phyloP scores from a whole-genome alignment of 2,113 vertebrate genomes.

The Pluvianellus socialis region DNA sequence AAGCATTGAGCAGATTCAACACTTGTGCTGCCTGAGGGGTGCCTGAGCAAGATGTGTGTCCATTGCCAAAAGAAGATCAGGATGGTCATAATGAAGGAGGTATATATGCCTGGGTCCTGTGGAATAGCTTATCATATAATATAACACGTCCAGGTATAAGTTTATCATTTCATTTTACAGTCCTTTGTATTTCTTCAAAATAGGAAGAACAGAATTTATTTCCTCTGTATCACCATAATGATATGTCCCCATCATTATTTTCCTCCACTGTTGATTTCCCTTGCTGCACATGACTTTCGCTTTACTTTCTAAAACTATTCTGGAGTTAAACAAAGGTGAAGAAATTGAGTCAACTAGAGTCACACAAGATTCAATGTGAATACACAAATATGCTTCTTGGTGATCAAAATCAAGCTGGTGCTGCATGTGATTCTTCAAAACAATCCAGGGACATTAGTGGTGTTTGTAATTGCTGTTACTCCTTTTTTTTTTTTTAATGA shows the following conservation, averaged over 20 bases:
- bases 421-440: neutral
- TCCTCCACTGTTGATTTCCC: neutral
- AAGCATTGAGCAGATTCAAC: neutral
- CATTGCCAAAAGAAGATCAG: neutral
- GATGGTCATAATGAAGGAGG: neutral
- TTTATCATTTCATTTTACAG: neutral
- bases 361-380: neutral
- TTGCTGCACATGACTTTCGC: neutral
- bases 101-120: neutral
- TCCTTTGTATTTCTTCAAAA: neutral
- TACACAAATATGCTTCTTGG: neutral
- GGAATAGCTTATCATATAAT: neutral
- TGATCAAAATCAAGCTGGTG: neutral
- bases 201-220: neutral
- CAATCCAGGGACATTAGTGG: neutral
- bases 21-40: neutral
- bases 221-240: neutral
- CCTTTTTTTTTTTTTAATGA: neutral
- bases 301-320: neutral
- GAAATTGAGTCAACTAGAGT: neutral
- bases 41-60: neutral
- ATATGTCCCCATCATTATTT: neutral
- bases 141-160: neutral
- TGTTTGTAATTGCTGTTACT: neutral
- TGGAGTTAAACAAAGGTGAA: neutral